Percentiles rank a stretch among this genome's conserved stretches.
These are phyloP conservation scores for Pagetopsis macropterus DNA, from an alignment of 2,797 vertebrate genomes.

Conservation along the genomic window DNA sequence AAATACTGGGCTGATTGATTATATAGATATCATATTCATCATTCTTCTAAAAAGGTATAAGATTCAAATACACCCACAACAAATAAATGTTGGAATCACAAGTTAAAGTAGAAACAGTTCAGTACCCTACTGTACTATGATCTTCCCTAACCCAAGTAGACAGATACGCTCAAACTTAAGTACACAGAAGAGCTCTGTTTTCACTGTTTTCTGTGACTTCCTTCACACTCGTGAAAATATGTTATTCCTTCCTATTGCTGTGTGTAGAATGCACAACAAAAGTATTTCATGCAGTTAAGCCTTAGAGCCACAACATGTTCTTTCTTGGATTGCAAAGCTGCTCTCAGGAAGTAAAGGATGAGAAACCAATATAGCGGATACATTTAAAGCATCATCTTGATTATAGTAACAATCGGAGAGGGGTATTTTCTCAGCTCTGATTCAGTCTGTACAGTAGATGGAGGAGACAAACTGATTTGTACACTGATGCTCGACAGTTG, in stretches of 20 bases:
- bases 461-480: constrained; percentile 55
- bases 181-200: no score
- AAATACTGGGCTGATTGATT: no score
- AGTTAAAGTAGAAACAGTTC: no score
- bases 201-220: not conserved
- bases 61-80: no score
- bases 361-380: constrained; percentile 34
- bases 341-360: constrained; percentile 30
- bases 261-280: constrained; percentile 15
- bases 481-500: constrained; percentile 47
- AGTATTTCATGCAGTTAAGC: constrained; percentile 38
- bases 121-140: no score
- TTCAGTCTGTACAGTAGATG: constrained; percentile 38
- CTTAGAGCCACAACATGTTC: constrained; percentile 20
- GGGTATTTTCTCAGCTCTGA: constrained; percentile 16
- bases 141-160: no score
- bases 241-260: constrained; percentile 23
- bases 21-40: no score
- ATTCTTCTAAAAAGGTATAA: no score
- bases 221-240: not conserved
- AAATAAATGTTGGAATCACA: no score
- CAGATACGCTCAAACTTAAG: no score
- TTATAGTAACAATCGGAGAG: constrained; percentile 45
- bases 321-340: constrained; percentile 32
- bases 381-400: constrained; percentile 47